Evolutionary conservation across 2,797 vertebrate species (phyloP), one percentile per base, ranked within the genome.

Genomic region (Cheracebus regulus): DNA sequence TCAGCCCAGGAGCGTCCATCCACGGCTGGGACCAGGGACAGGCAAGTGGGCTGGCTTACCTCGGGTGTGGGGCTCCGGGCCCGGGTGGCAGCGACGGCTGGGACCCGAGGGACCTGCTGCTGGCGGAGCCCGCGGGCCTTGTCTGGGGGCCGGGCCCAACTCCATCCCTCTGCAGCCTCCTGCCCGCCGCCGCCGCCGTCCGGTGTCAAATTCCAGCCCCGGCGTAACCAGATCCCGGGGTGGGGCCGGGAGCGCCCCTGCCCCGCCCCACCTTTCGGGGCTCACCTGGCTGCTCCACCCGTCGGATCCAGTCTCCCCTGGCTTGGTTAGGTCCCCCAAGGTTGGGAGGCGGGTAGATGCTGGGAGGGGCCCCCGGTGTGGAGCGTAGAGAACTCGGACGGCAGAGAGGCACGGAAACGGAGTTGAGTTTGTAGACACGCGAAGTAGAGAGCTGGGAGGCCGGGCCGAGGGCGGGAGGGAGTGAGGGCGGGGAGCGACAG

Each of bases 191-290:
- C 78, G 95, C 96, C 64, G 94, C 97, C 88, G 96, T 96, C 97
- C 90, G 98, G 98, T 98, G 98, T 99, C 98, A 98, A 98, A 98
- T 99, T 99, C 98, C 98, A 99, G 97, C 86, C 97, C 95, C 70
- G 41, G 96, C 93, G 98, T 98, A 98, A 99, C 98, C 98, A 98
- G 98, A 98, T 98, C 96, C 97, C n/a, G 87, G 94, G 97, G 97
- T 95, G 95, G 95, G 97, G 98, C 93, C 92, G 90, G 33, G 44
- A 97, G 94, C 55, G 67, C 96, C 88, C 93, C 97, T 78, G 96
- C 97, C 97, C 98, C 94, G 88, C 96, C 92, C 97, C 88, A 97
- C 97, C 97, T 97, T 97, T 84, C 96, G 81, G 94, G 90, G 97
- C 96, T 97, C 97, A 98, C 98, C 97, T 98, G 97, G 97, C 97